A percentile compares a stretch with the other conserved stretches of the same genome.
These are phyloP conservation scores for Grammomys dolichurus DNA, from an alignment of 2,113 vertebrate genomes.

Conservation along the genomic window DNA sequence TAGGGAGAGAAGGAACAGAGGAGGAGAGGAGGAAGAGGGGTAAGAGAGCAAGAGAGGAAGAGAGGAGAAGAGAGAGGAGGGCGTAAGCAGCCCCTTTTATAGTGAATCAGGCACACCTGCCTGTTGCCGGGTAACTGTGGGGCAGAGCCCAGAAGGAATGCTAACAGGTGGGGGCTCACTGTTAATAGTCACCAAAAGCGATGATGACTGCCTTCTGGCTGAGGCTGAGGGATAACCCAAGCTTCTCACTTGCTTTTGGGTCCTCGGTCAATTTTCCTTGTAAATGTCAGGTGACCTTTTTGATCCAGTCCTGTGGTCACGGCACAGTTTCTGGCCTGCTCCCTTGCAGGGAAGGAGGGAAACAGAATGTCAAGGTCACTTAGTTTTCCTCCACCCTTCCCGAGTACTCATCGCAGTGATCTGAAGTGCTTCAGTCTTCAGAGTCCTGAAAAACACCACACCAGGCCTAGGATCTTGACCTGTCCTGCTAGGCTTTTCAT, in stretches of 20 bases:
- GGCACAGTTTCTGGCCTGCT: neutral
- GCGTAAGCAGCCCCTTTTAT: no score
- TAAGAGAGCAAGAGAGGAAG: no score
- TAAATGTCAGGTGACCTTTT: accelerated
- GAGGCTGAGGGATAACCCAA: neutral
- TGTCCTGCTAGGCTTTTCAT: neutral
- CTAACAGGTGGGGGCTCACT: no score
- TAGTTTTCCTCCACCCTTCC: neutral
- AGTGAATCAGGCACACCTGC: no score
- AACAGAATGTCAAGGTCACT: neutral
- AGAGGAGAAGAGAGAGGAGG: no score
- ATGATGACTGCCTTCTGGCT: neutral
- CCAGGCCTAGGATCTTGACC: no score
- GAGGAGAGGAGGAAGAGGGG: no score
- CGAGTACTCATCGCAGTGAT: no score
- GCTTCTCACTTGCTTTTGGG: neutral
- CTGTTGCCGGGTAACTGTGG: no score
- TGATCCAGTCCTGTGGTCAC: neutral
- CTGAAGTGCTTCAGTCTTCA: neutral
- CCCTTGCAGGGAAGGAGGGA: neutral
- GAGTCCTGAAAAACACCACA: neutral
- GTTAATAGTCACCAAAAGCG: neutral
- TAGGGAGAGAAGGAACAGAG: no score
- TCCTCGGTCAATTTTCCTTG: neutral
- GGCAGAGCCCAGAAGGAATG: no score